Conservation (phyloP, 2,888 invertebrate species). For the Sphaerophoria taeniata region DNA sequence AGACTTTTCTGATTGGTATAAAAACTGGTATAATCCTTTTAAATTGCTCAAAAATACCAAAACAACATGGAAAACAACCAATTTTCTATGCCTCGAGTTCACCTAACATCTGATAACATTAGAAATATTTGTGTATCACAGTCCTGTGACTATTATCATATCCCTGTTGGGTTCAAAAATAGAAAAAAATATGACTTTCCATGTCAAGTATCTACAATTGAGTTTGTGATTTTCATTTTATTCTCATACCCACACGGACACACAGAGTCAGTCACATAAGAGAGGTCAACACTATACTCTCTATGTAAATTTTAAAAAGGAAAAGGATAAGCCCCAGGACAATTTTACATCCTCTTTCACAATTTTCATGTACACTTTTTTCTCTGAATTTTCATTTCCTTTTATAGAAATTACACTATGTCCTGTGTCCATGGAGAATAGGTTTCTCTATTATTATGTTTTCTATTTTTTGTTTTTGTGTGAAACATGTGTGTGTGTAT, state of each 20-base stretch:
- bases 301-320: conserved; percentile 54
- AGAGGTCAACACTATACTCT: conserved; percentile 35
- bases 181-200: conserved; percentile 15
- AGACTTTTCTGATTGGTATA: no score
- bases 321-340: conserved; percentile 58
- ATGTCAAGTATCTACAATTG: conserved; percentile 66
- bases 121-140: background rate
- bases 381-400: conserved; percentile 39
- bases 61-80: no score
- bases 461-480: conserved; percentile 28
- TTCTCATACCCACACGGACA: conserved; percentile 7
- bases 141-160: conserved; percentile 32
- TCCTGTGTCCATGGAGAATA: conserved; percentile 44
- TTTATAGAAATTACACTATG: conserved; percentile 26
- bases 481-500: background rate
- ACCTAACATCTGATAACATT: no score
- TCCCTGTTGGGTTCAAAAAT: conserved; percentile 13
- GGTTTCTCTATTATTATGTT: background rate
- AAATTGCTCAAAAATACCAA: no score
- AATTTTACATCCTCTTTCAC: conserved; percentile 14
- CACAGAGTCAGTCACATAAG: background rate
- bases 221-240: conserved; percentile 44
- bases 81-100: no score
- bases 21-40: no score
- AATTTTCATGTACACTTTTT: conserved; percentile 11